Percentiles rank a stretch among this genome's conserved stretches.
Evolutionary conservation across 2,797 vertebrate species (phyloP).

Genomic region (Sebastes matsubarae): DNA sequence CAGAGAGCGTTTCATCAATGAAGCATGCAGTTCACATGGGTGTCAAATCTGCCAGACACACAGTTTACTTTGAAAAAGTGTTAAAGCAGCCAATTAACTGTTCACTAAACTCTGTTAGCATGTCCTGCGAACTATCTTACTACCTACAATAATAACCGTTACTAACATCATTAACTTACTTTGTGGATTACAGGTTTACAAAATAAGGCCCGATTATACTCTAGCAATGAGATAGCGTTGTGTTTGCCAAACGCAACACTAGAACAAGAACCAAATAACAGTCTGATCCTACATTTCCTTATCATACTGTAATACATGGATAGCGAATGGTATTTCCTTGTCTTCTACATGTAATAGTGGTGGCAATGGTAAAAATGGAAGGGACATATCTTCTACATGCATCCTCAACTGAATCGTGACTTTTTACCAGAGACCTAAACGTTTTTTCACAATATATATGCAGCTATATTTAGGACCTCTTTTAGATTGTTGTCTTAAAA

Average conservation of each 20-base stretch:
- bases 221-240: not conserved
- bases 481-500: not conserved
- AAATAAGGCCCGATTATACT: not conserved
- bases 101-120: not conserved
- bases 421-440: not conserved
- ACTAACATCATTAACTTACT: not conserved
- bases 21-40: slow-evolving; percentile 18
- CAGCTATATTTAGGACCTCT: not conserved
- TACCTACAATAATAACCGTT: not conserved
- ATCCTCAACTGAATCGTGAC: not conserved
- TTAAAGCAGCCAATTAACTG: not conserved
- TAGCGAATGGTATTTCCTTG: no score
- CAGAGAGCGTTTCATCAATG: slow-evolving; percentile 39
- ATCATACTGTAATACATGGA: no score
- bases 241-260: no score
- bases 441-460: not conserved
- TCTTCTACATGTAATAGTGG: no score
- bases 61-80: slow-evolving; percentile 4
- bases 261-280: no score
- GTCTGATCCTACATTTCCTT: no score
- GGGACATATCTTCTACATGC: no score
- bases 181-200: not conserved
- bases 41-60: slow-evolving; percentile 14
- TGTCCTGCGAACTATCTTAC: not conserved
- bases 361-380: no score